These are phyloP conservation scores for Apteryx owenii DNA, from an alignment of 2,113 vertebrate genomes.

Conservation along the genomic window DNA sequence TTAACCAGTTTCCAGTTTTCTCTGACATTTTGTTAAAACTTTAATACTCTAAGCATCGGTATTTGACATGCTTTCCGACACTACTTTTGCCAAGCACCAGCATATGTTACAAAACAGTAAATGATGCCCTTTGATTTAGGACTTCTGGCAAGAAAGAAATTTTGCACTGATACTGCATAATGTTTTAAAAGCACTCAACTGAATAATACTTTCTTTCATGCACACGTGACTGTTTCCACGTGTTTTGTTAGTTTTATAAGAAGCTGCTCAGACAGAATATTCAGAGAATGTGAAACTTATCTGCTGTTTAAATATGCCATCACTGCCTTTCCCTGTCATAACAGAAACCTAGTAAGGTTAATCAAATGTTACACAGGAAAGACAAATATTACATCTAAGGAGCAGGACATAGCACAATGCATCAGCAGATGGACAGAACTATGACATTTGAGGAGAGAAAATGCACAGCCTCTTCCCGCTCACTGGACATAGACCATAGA, in stretches of 20 bases:
- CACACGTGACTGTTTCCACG: background rate
- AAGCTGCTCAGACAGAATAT: background rate
- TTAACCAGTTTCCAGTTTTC: constrained; percentile 72
- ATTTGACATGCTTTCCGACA: constrained; percentile 70
- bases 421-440: background rate
- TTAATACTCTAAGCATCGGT: constrained; percentile 71
- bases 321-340: background rate
- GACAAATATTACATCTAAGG: background rate
- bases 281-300: background rate
- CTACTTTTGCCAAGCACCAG: constrained; percentile 55
- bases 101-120: constrained; percentile 69
- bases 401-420: background rate
- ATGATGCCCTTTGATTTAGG: background rate
- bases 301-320: background rate
- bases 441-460: background rate
- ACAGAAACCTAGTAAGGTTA: background rate
- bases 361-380: background rate
- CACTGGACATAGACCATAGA: background rate
- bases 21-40: constrained; percentile 79
- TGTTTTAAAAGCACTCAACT: background rate
- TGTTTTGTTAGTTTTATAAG: background rate
- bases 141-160: background rate
- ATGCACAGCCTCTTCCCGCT: background rate
- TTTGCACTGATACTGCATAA: background rate
- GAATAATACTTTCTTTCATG: background rate